These are phyloP conservation scores for Rhea americana DNA, from an alignment of 2,113 vertebrate genomes.

Conservation along the genomic window DNA sequence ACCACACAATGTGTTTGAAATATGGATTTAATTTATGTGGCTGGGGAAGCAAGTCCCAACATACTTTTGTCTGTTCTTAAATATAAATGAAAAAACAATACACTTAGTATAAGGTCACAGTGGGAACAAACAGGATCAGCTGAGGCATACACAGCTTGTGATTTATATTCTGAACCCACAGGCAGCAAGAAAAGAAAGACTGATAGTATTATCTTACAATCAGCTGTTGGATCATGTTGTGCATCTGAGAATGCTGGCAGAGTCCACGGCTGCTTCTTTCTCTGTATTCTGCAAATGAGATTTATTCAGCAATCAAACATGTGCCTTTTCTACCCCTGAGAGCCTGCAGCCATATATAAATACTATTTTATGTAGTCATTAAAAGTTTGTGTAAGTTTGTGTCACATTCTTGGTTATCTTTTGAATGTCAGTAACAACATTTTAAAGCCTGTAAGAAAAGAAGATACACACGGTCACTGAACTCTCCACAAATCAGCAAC, in stretches of 20 bases:
- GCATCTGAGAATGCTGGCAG: not conserved
- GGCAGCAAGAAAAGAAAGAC: slow-evolving; percentile 38
- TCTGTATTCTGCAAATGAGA: not conserved
- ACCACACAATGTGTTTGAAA: slow-evolving; percentile 38
- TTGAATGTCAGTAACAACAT: not conserved
- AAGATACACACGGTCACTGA: not conserved
- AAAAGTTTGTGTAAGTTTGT: not conserved
- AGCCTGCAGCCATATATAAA: not conserved
- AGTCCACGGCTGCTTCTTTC: not conserved
- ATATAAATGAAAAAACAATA: slow-evolving; percentile 75
- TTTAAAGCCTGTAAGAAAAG: not conserved
- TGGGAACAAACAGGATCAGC: slow-evolving; percentile 52
- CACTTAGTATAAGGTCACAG: slow-evolving; percentile 62
- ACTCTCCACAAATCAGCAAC: not conserved
- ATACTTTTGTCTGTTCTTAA: slow-evolving; percentile 73
- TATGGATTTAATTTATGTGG: slow-evolving; percentile 47
- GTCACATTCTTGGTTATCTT: not conserved
- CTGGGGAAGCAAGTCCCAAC: slow-evolving; percentile 43
- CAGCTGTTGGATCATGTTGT: slow-evolving; percentile 48
- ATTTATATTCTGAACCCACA: slow-evolving; percentile 59
- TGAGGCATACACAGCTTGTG: slow-evolving; percentile 19
- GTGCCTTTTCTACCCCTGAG: not conserved
- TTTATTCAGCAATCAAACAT: not conserved
- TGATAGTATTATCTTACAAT: slow-evolving; percentile 42
- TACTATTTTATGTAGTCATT: not conserved